These are phyloP conservation scores for Halictus ligatus DNA, from an alignment of 2,888 invertebrate genomes.

Conservation along the genomic window DNA sequence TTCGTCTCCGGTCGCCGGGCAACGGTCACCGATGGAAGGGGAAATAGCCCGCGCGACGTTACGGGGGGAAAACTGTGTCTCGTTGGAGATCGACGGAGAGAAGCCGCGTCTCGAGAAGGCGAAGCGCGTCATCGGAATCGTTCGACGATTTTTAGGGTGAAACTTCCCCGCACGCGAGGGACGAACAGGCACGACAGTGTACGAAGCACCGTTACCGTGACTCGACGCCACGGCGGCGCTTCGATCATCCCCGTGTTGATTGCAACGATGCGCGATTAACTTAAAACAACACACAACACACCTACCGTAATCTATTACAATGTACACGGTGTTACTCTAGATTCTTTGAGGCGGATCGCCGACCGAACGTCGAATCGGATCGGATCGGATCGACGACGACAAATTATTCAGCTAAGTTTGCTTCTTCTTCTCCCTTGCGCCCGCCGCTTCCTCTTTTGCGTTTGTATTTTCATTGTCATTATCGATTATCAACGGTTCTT, in stretches of 20 bases:
- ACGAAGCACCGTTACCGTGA: conserved; percentile 26
- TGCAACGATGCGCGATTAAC: conserved; percentile 37
- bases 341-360: conserved; percentile 4
- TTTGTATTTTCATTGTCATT: conserved; percentile 53
- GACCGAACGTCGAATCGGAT: conserved; percentile 1
- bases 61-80: background rate
- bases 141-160: conserved; percentile 60
- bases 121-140: conserved; percentile 78
- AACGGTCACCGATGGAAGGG: background rate
- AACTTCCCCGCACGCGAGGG: conserved; percentile 40
- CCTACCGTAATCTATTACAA: conserved; percentile 29
- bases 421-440: background rate
- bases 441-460: background rate
- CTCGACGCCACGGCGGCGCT: conserved; percentile 14
- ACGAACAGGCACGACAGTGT: conserved; percentile 54
- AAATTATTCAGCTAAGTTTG: background rate
- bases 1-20: background rate
- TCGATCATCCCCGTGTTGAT: conserved; percentile 41
- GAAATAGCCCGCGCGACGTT: background rate
- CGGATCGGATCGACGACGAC: conserved; percentile 32
- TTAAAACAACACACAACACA: conserved; percentile 41
- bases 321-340: conserved; percentile 31
- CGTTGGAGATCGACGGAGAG: background rate
- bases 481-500: conserved; percentile 57
- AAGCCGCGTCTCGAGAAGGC: conserved; percentile 36